Percentiles rank a stretch among this genome's conserved stretches.
These are phyloP conservation scores for Scrobipalpa atriplicella DNA, from an alignment of 2,888 invertebrate species.

Conservation along the genomic window DNA sequence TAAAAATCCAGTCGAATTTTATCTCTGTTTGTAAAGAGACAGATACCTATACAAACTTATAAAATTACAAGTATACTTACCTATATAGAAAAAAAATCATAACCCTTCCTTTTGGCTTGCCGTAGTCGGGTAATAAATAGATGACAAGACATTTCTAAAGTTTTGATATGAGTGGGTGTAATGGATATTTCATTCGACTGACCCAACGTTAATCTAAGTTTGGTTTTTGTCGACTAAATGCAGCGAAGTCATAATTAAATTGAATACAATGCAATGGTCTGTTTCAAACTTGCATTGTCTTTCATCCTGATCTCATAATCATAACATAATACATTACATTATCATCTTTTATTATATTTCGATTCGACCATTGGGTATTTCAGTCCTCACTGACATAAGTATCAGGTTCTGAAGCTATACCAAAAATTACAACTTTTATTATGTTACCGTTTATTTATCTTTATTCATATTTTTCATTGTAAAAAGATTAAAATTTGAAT, in stretches of 20 bases:
- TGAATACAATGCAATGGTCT: not conserved
- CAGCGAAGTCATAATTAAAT: slow-evolving; percentile 8
- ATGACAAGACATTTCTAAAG: too few species aligned
- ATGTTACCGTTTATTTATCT: too few species aligned
- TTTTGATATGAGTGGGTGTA: too few species aligned
- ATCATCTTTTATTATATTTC: not conserved
- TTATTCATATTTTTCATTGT: too few species aligned
- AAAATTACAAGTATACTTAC: too few species aligned
- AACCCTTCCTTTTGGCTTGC: too few species aligned
- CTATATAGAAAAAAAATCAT: too few species aligned
- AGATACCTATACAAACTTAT: too few species aligned
- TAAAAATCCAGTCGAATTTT: not conserved
- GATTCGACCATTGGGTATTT: not conserved
- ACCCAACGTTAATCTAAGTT: not conserved
- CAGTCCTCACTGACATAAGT: not conserved
- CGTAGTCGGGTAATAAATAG: too few species aligned
- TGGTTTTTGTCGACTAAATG: not conserved
- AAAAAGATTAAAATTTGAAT: too few species aligned
- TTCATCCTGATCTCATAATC: slow-evolving; percentile 15
- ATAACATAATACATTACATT: not conserved
- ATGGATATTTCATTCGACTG: not conserved
- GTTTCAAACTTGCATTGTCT: slow-evolving; percentile 35
- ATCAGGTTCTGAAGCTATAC: too few species aligned
- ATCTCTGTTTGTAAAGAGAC: not conserved
- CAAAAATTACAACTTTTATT: too few species aligned